A percentile compares a stretch with the other conserved stretches of the same genome.
These are phyloP conservation scores for Drosophila mimica DNA, from an alignment of 2,888 invertebrate species.

Conservation along the genomic window DNA sequence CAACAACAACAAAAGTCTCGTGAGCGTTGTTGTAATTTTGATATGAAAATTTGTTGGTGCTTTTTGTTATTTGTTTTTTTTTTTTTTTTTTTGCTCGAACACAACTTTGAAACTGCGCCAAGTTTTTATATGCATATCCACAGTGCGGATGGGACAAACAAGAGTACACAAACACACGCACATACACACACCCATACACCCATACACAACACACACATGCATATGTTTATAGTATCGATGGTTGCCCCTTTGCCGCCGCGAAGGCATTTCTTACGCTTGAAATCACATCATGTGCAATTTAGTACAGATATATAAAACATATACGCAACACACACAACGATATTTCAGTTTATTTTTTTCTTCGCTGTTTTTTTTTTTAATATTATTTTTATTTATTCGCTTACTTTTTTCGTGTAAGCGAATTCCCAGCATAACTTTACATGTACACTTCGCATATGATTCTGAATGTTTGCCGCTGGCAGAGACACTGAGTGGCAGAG, in stretches of 20 bases:
- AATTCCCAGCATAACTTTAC: conserved; percentile 74
- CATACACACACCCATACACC: background rate
- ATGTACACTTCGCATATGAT: conserved; percentile 58
- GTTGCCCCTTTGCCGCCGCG: conserved; percentile 16
- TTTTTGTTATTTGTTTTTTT: too few relatives aligned
- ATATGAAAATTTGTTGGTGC: conserved; percentile 64
- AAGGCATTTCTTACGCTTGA: conserved; percentile 76
- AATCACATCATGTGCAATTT: conserved; percentile 82
- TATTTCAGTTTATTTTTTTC: conserved; percentile 32
- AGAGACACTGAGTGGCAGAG: background rate
- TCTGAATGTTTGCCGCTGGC: conserved; percentile 46
- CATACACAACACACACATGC: background rate
- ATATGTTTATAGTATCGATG: conserved; percentile 61
- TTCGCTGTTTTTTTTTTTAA: background rate
- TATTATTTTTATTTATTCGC: conserved; percentile 34
- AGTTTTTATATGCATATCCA: conserved; percentile 71
- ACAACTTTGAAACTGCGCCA: conserved; percentile 76
- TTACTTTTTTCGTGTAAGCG: conserved; percentile 43
- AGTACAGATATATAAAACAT: conserved; percentile 64
- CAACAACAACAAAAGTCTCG: conserved; percentile 32
- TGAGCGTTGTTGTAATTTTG: conserved; percentile 69
- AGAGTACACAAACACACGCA: background rate
- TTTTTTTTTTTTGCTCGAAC: conserved; percentile 28
- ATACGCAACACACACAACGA: conserved; percentile 16
- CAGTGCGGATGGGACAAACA: conserved; percentile 10